Conservation (phyloP, 2,113 vertebrate species). For the Lasiurus borealis region DNA sequence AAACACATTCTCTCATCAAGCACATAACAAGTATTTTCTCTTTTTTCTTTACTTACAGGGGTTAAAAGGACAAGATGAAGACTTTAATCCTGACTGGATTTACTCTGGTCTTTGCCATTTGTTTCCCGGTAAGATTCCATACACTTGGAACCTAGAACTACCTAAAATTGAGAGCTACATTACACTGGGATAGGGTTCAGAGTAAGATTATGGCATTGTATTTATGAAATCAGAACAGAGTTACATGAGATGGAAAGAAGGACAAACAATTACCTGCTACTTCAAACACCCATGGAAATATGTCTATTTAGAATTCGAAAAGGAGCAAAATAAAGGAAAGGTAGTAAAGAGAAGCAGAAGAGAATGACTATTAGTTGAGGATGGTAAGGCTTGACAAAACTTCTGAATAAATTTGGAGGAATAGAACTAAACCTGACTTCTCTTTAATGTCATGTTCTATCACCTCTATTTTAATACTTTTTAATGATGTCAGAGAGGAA, state of each 20-base stretch:
- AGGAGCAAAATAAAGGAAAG: background rate
- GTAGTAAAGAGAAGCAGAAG: background rate
- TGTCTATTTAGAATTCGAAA: background rate
- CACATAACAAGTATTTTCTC: background rate
- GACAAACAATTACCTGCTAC: background rate
- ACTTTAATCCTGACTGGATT: constrained; percentile 16
- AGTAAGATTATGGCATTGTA: background rate
- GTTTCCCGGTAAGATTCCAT: constrained; percentile 66
- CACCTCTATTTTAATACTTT: background rate
- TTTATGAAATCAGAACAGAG: background rate
- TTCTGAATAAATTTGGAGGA: background rate
- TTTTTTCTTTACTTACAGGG: constrained; percentile 9
- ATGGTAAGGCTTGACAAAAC: background rate
- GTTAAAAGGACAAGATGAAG: constrained; percentile 58
- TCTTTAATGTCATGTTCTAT: background rate
- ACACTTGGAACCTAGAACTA: background rate
- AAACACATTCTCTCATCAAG: background rate
- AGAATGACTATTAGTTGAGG: background rate
- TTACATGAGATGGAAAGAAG: background rate
- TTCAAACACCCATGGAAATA: background rate
- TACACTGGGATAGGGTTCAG: background rate
- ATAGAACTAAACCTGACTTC: background rate
- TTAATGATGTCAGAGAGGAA: too few species aligned
- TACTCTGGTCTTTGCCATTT: constrained; percentile 52
- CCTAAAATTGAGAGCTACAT: background rate